These are phyloP conservation scores for Lochmaea capreae DNA, from an alignment of 2,888 invertebrate species.

Conservation along the genomic window DNA sequence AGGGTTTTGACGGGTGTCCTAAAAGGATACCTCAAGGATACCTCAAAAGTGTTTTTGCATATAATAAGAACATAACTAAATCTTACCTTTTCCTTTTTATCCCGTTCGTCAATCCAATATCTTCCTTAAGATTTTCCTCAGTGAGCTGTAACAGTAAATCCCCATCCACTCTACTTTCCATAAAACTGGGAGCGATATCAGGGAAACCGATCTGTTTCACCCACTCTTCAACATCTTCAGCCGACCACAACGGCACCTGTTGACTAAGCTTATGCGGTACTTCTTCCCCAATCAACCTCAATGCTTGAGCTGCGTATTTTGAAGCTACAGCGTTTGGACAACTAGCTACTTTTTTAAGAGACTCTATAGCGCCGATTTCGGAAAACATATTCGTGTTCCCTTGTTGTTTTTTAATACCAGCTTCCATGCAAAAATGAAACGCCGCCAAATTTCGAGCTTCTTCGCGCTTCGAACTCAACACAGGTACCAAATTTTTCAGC, in stretches of 20 bases:
- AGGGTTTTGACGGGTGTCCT: too few relatives aligned
- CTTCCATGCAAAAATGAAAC: slow-evolving; percentile 99
- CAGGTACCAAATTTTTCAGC: slow-evolving; percentile 92
- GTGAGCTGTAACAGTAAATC: slow-evolving; percentile 92
- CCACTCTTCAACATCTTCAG: slow-evolving; percentile 97
- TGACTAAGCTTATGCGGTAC: slow-evolving; percentile 98
- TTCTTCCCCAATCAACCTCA: slow-evolving; percentile 93
- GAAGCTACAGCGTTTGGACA: slow-evolving; percentile 98
- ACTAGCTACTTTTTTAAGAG: slow-evolving; percentile 95
- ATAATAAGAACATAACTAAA: too few relatives aligned
- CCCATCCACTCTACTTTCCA: slow-evolving; percentile 94
- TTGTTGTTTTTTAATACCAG: slow-evolving; percentile 95
- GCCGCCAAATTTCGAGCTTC: slow-evolving; percentile 97
- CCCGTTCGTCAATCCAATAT: slow-evolving; percentile 93
- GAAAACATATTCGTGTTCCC: slow-evolving; percentile 91
- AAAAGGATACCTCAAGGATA: too few relatives aligned
- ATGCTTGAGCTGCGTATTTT: slow-evolving; percentile 93
- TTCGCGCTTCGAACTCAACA: slow-evolving; percentile 92
- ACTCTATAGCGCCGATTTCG: slow-evolving; percentile 95
- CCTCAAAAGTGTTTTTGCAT: too few relatives aligned
- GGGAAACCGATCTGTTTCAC: slow-evolving; percentile 97
- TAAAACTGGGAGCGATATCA: slow-evolving; percentile 85
- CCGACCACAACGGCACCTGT: slow-evolving; percentile 98
- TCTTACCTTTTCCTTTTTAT: slow-evolving; percentile 86
- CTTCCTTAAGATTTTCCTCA: slow-evolving; percentile 91